Evolutionary conservation across 2,113 vertebrate genomes (phyloP).

Genomic region (Anguilla rostrata): DNA sequence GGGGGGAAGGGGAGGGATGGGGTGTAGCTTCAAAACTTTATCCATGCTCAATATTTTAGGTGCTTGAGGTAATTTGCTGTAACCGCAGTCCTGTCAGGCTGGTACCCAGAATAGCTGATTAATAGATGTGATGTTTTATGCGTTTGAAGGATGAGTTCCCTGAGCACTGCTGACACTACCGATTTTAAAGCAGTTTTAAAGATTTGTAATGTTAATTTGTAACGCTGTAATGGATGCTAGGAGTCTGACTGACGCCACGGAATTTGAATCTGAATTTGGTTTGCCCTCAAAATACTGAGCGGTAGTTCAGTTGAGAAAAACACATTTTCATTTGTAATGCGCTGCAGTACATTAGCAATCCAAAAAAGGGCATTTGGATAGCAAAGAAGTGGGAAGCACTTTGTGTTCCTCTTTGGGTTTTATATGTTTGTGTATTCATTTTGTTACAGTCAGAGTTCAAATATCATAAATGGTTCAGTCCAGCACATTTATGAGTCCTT

Average conservation of each 20-base stretch:
- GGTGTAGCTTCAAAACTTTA: background rate
- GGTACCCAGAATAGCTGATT: background rate
- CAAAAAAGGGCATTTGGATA: too few relatives aligned
- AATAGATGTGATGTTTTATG: slow-evolving; percentile 3
- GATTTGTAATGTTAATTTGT: background rate
- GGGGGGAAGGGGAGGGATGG: background rate
- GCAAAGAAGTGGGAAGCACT: too few relatives aligned
- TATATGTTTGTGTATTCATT: too few relatives aligned
- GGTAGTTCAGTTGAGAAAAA: background rate
- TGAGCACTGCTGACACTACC: background rate
- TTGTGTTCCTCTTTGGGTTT: too few relatives aligned
- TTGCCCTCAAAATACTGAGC: too few relatives aligned
- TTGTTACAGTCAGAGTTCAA: background rate
- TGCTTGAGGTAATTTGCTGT: background rate
- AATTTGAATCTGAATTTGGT: too few relatives aligned
- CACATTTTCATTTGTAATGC: background rate
- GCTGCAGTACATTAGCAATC: background rate
- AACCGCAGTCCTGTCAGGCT: background rate
- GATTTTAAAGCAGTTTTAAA: background rate
- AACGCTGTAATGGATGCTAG: background rate
- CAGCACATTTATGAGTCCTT: too few relatives aligned
- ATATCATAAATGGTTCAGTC: too few relatives aligned
- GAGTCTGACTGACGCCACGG: background rate
- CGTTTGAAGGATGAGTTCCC: background rate
- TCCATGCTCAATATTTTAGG: too few relatives aligned